Percentiles rank a stretch among this genome's conserved stretches.
Evolutionary conservation across 2,888 invertebrate genomes (phyloP).

Genomic region (Lasius platythorax): DNA sequence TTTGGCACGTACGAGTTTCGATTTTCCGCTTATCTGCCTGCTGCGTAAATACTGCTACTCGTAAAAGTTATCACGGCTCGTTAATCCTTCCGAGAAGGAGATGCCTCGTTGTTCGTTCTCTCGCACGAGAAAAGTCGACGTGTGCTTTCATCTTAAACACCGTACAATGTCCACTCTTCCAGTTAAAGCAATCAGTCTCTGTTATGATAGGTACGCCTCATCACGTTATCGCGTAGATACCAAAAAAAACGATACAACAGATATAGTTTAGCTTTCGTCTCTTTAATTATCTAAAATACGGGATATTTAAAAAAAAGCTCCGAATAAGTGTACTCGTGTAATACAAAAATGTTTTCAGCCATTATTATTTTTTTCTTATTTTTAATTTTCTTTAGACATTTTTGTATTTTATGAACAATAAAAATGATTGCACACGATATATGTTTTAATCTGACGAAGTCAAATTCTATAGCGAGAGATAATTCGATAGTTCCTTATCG

Average conservation of each 20-base stretch:
- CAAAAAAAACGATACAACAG: neutral
- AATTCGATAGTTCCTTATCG: conserved; percentile 15
- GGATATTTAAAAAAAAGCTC: neutral
- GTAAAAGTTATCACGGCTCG: conserved; percentile 47
- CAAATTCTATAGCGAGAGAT: neutral
- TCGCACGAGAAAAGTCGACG: neutral
- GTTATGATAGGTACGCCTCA: neutral
- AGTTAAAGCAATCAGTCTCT: neutral
- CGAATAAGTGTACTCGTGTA: neutral
- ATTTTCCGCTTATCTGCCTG: conserved; percentile 36
- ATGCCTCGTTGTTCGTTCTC: conserved; percentile 21
- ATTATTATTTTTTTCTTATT: neutral
- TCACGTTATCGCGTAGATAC: neutral
- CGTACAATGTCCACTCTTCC: conserved; percentile 16
- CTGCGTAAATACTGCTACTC: conserved; percentile 46
- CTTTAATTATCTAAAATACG: conserved; percentile 3
- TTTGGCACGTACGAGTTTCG: conserved; percentile 28
- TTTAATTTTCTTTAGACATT: neutral
- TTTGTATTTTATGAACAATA: neutral
- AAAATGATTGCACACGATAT: neutral
- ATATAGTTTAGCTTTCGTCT: neutral
- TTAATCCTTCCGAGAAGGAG: conserved; percentile 41
- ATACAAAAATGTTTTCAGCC: neutral
- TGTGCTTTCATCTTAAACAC: neutral
- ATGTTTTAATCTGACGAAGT: conserved; percentile 15